These are phyloP conservation scores for Eupeodes luniger DNA, from an alignment of 2,888 invertebrate species.

Conservation along the genomic window DNA sequence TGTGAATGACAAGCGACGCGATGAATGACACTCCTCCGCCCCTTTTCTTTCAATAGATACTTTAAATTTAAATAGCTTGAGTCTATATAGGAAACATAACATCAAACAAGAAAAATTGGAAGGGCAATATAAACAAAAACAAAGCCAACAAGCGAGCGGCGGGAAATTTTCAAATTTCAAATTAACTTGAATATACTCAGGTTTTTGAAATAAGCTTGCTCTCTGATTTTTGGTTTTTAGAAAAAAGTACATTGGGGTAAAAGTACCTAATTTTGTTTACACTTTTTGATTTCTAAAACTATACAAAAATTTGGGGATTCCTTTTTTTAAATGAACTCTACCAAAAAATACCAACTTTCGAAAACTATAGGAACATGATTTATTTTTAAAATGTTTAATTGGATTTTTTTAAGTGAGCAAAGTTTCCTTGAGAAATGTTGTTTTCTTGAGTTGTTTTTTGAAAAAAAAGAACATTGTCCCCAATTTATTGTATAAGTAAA, in stretches of 20 bases:
- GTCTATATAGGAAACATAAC: background rate
- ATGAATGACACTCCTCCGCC: conserved; percentile 38
- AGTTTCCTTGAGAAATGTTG: conserved; percentile 19
- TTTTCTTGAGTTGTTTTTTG: conserved; percentile 1
- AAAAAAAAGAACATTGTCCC: conserved; percentile 48
- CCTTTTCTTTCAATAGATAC: conserved; percentile 12
- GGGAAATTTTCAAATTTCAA: background rate
- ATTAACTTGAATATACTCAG: conserved; percentile 46
- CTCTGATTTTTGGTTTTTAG: background rate
- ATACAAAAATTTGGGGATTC: conserved; percentile 42
- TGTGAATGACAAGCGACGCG: conserved; percentile 61
- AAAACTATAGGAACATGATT: background rate
- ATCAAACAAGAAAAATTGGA: conserved; percentile 1
- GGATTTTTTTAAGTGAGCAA: conserved; percentile 6
- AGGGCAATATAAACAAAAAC: conserved; percentile 45
- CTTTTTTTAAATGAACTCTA: conserved; percentile 10
- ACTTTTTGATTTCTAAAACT: background rate
- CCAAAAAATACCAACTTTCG: background rate
- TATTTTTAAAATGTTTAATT: conserved; percentile 50
- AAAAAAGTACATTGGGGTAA: conserved; percentile 10
- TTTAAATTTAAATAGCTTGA: conserved; percentile 8
- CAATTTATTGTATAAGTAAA: conserved; percentile 49
- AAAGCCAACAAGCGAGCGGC: background rate
- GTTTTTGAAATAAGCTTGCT: background rate
- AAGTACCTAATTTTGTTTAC: conserved; percentile 36